Base-by-base conservation (phyloP, 2,888 invertebrate genomes). In the Andrena fulva region DNA sequence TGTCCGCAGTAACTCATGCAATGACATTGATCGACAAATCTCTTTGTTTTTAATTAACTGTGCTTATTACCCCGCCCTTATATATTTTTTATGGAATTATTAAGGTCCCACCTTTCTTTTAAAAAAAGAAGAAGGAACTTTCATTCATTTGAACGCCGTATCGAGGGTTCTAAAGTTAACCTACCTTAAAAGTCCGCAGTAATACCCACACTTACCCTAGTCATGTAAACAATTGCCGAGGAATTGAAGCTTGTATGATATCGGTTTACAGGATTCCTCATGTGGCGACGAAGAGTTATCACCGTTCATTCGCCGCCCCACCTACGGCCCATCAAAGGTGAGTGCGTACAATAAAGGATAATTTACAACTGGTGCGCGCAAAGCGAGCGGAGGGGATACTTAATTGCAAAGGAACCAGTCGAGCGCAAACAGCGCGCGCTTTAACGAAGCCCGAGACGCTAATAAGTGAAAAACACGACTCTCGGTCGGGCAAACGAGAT, bases 181-280 rank as follows among this genome's bases (percentile, higher is more conserved):
- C n/a, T n/a, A n/a, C n/a, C n/a, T n/a, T n/a, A n/a, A n/a, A n/a
- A n/a, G n/a, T n/a, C n/a, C n/a, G n/a, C n/a, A n/a, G n/a, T n/a
- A n/a, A n/a, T n/a, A n/a, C n/a, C n/a, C n/a, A n/a, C n/a, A n/a
- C n/a, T n/a, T n/a, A n/a, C n/a, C n/a, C n/a, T n/a, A n/a, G 6
- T n/a, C 20, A 2, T 2, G 20, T 8, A 8, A 20, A 20, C 2
- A 8, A 20, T 52, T 20, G 7, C 31, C 16, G 6, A 50, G 2
- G 12, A 42, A 27, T 48, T 42, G 63, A 76, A 82, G 24, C 8
- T 31, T 31, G 35, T 4, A 6, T 72, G 62, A 80, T 59, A 42
- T 74, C 81, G 83, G 20, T 66, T 85, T 87, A 24, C 89, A 93
- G 93, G 89, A 90, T 90, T 90, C 92, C 91, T 75, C 91, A 93